Base-by-base conservation (phyloP, 2,888 invertebrate species). In the Acanthopleura granulata region DNA sequence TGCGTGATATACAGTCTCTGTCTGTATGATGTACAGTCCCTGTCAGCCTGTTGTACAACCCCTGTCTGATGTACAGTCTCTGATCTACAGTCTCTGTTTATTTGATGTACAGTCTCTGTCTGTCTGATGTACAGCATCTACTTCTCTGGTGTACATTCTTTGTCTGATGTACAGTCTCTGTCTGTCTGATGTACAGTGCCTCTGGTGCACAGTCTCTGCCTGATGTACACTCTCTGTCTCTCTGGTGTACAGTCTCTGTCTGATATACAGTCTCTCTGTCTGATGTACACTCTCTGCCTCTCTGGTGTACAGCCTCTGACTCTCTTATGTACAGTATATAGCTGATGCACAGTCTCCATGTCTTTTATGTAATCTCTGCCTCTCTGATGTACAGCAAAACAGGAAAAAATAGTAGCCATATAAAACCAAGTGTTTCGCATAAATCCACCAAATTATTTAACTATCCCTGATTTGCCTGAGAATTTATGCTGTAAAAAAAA, bases 181-280 rank as follows among this genome's bases (percentile, higher is more conserved):
- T 27, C 15, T n/a, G 29, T 15, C 25, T 62, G 25, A 62, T 62
- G 62, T n/a, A 62, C 14, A 29, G 29, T 62, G 15, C 15, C 62
- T 29, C 62, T 27, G 22, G n/a, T 25, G 29, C n/a, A 62, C 62
- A 62, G 15, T 62, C 27, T 27, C 27, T 27, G 62, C n/a, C 25
- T 27, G 62, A 49, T 30, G 49, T 22, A 0, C 30, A 74, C 30
- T 71, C 70, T 62, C 74, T 29, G 72, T 74, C 62, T 76, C 76
- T 61, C 74, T 77, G 49, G 73, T 73, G 30, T 74, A 73, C 57
- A 75, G 69, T 75, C 74, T 78, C 72, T 74, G 70, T 75, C 61
- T 72, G 16, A 49, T 70, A 49, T 62, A 57, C 71, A 66, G n/a
- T 25, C 72, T 51, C 49, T 62, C 72, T 73, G 25, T 74, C 72